Base-by-base conservation (phyloP, 2,888 invertebrate species). In the Agrenia bidenticulata region DNA sequence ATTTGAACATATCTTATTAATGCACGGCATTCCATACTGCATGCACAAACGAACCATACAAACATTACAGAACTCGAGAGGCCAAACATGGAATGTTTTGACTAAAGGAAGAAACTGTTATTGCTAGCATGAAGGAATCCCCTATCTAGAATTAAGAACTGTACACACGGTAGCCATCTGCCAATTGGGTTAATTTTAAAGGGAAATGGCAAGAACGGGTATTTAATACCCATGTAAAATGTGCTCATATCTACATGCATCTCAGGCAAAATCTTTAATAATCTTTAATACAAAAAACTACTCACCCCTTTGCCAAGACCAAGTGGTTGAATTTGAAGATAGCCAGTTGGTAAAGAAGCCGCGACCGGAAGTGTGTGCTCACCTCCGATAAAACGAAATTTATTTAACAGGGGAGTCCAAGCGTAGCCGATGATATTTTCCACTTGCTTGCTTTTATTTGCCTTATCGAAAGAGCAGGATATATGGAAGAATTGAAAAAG, bases 401-500 rank as follows among this genome's bases (percentile, higher is more conserved):
- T 93, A 72, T 86, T 84, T 59, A 94, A 81, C 49, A 98, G 82
- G 1, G 96, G 93, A 67, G 92, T 81, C 97, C 97, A 99, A 0
- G 96, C 88, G 80, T 92, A 96, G 68, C 98, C 98, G 61, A 97
- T 91, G 77, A 92, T 88, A 72, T 86, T 89, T 79, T 92, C 92
- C 37, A 74, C 74, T 63, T 71, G 74, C 62, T 70, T 72, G 58
- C 54, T 67, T 56, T 17, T 89, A 85, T 65, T 87, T 87, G 37
- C 87, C 42, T 66, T 69, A 53, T 75, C 76, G 53, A 75, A 73
- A 61, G 87, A 86, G 79, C 97, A 96, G 67, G 94, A 94, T 68
- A 99, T 90, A 80, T 98, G 98, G 78, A 92, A 89, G 82, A 98
- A 97, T 2, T 92, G 92, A 82, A 98, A 97, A 60, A 98, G 84